Evolutionary conservation across 2,888 invertebrate species (phyloP), one percentile per base, ranked within the genome.

Genomic region (Acholoe squamosa): DNA sequence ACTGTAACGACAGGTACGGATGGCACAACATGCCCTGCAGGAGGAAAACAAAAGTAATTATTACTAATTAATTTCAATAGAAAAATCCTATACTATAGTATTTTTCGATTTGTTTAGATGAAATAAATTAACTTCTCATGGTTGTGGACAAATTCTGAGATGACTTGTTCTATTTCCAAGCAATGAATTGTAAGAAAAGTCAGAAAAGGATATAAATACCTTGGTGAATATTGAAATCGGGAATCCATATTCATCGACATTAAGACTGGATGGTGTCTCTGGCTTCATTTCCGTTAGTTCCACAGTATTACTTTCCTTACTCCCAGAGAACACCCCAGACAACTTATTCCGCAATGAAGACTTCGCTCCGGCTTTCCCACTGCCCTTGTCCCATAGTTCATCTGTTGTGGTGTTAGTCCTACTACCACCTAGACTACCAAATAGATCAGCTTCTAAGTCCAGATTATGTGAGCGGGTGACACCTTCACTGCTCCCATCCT

Each of bases 1-100:
- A 99, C 93, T 99, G 98, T 92, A 99, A 96, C 1, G 99, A 99
- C 92, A 99, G 96, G 96, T 99, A 99, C 28, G 99, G 99, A 95
- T 99, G 97, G 96, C 99, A 99, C 25, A 99, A 97, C 95, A 98
- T 98, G 86, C 99, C 99, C 97, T 97, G 94, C 22, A 95, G 19
- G n/a, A 7, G 19, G n/a, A 95, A 92, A 93, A 92, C 88, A 93
- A 84, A n/a, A 28, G 43, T 43, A 7, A 10, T 43, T 43, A 43
- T 43, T 43, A 10, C 3, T 10, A 43, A 43, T 43, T n/a, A n/a
- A 43, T 43, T 43, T 43, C 3, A n/a, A n/a, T n/a, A n/a, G n/a
- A n/a, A n/a, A n/a, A n/a, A n/a, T n/a, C n/a, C n/a, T n/a, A n/a
- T n/a, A n/a, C n/a, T n/a, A n/a, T n/a, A n/a, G n/a, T n/a, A n/a